Evolutionary conservation across 1,140 invertebrate species (phyloP).

Genomic region (Heliothis subflexa): DNA sequence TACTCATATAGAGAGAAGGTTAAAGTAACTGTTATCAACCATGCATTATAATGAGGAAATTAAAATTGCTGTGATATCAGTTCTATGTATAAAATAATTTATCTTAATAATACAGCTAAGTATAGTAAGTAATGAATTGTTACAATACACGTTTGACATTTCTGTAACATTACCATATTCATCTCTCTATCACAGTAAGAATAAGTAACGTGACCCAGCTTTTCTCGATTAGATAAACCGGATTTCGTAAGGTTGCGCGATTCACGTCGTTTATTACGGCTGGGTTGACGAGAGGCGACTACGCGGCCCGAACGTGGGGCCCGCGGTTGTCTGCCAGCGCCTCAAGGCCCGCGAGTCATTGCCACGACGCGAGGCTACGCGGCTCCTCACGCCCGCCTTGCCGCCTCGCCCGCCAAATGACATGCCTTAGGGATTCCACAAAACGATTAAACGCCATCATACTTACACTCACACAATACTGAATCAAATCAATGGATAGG

Average conservation of each 20-base stretch:
- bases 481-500: slow-evolving; percentile 2
- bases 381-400: slow-evolving; percentile 50
- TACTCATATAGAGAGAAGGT: too few species aligned
- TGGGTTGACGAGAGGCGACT: slow-evolving; percentile 28
- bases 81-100: not conserved
- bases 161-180: not conserved
- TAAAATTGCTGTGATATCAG: not conserved
- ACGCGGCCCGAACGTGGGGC: slow-evolving; percentile 51
- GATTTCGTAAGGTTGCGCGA: slow-evolving; percentile 36
- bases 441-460: slow-evolving; percentile 34
- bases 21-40: slow-evolving; percentile 20
- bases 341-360: slow-evolving; percentile 79
- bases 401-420: slow-evolving; percentile 60
- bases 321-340: slow-evolving; percentile 55
- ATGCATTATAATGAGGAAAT: not conserved
- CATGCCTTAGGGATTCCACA: slow-evolving; percentile 46
- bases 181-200: not conserved
- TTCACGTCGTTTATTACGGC: slow-evolving; percentile 19
- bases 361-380: slow-evolving; percentile 54
- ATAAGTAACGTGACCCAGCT: slow-evolving; percentile 25
- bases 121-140: not conserved
- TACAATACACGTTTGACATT: not conserved
- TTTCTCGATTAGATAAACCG: slow-evolving; percentile 33
- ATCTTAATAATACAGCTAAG: too few species aligned
- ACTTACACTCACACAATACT: not conserved